These are phyloP conservation scores for Heliornis fulica DNA, from an alignment of 2,113 vertebrate species.

Conservation along the genomic window DNA sequence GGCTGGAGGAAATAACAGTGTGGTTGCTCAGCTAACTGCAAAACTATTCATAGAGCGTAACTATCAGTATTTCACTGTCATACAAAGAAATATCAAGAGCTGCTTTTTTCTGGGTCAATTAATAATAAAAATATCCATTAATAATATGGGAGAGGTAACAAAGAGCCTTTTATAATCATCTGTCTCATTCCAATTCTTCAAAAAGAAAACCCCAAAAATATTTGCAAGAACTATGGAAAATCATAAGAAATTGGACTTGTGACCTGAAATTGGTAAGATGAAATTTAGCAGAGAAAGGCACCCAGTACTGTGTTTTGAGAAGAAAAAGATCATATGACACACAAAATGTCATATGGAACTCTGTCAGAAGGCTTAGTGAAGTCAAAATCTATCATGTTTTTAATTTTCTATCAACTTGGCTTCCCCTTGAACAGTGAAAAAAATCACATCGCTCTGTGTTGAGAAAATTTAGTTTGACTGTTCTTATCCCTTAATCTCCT, in stretches of 20 bases:
- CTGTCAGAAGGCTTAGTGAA: background rate
- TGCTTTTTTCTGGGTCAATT: background rate
- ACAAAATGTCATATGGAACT: background rate
- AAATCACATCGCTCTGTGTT: background rate
- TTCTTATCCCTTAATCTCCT: background rate
- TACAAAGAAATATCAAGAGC: background rate
- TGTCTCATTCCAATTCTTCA: background rate
- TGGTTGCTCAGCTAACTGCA: background rate
- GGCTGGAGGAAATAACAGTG: background rate
- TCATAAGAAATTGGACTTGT: background rate
- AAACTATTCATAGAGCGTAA: background rate
- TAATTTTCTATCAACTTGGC: background rate
- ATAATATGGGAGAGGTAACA: background rate
- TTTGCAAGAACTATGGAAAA: background rate
- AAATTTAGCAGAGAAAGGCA: background rate
- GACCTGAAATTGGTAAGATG: background rate
- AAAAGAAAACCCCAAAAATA: background rate
- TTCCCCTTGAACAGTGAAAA: background rate
- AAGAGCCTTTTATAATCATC: background rate
- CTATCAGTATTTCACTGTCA: background rate
- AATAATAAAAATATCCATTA: background rate
- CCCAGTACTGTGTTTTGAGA: background rate
- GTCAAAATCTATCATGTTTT: background rate
- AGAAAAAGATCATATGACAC: background rate
- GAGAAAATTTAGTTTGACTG: background rate